Evolutionary conservation across 35 echinoderm and acorn worm genomes (phyloP).

Genomic region (Hemicentrotus pulcherrimus): DNA sequence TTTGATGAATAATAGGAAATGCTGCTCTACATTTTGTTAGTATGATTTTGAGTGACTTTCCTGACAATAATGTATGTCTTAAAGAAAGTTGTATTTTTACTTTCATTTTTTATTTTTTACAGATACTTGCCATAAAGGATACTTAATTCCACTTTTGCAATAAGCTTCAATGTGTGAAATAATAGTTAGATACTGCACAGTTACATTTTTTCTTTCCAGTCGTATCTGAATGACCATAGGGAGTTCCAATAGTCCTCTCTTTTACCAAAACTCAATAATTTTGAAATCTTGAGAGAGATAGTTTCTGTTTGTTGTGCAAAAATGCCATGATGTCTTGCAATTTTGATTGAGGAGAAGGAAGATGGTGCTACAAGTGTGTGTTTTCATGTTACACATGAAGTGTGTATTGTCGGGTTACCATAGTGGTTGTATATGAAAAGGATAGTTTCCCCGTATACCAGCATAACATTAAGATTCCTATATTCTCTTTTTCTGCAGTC

Average conservation of each 20-base stretch:
- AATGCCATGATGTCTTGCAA: background rate
- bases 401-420: background rate
- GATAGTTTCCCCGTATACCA: background rate
- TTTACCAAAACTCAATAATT: background rate
- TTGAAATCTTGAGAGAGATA: background rate
- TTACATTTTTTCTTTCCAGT: background rate
- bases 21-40: background rate
- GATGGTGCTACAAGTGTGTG: constrained; percentile 8
- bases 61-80: background rate
- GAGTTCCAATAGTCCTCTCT: background rate
- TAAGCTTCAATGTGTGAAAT: constrained; percentile 8
- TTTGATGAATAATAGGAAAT: background rate
- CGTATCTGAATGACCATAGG: background rate
- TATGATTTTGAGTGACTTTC: background rate
- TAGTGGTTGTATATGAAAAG: background rate
- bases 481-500: background rate
- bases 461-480: background rate
- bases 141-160: constrained; percentile 4
- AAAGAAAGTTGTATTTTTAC: background rate
- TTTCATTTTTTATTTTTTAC: background rate
- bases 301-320: background rate
- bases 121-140: constrained; percentile 3
- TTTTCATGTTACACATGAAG: background rate
- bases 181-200: background rate
- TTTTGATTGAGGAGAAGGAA: background rate